Percentiles rank a stretch among this genome's conserved stretches.
Evolutionary conservation across 2,888 invertebrate genomes (phyloP).

Genomic region (Cancer borealis): DNA sequence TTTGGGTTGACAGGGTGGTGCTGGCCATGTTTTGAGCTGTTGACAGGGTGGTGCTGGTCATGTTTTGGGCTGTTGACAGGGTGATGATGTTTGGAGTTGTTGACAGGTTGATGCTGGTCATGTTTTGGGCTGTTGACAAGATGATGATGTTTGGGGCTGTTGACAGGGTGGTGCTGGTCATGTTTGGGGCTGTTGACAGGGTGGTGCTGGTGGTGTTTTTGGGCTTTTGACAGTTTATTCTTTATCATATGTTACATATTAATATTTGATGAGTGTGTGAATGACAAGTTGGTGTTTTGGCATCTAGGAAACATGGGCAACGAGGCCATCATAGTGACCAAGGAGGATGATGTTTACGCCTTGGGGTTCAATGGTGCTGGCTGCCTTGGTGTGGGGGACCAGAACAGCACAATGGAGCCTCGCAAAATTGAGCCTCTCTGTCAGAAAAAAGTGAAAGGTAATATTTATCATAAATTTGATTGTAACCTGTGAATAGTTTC

Average conservation of each 20-base stretch:
- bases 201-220: too few relatives aligned
- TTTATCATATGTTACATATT: neutral
- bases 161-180: neutral
- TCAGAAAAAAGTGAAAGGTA: slow-evolving; percentile 82
- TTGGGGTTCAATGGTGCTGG: slow-evolving; percentile 83
- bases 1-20: neutral
- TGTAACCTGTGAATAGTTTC: neutral
- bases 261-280: neutral
- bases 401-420: slow-evolving; percentile 82
- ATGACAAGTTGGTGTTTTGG: neutral
- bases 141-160: neutral
- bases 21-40: neutral
- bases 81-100: neutral
- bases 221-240: too few relatives aligned
- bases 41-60: neutral
- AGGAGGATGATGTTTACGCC: slow-evolving; percentile 83
- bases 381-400: slow-evolving; percentile 83
- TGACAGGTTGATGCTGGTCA: neutral
- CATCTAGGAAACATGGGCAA: slow-evolving; percentile 82
- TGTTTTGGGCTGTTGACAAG: neutral
- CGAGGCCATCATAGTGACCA: slow-evolving; percentile 84
- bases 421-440: slow-evolving; percentile 82
- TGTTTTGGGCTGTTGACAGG: neutral
- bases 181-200: too few relatives aligned
- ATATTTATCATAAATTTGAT: slow-evolving; percentile 8